phyloP scores from a whole-genome alignment of 2,888 invertebrate genomes.

The Therioaphis trifolii region DNA sequence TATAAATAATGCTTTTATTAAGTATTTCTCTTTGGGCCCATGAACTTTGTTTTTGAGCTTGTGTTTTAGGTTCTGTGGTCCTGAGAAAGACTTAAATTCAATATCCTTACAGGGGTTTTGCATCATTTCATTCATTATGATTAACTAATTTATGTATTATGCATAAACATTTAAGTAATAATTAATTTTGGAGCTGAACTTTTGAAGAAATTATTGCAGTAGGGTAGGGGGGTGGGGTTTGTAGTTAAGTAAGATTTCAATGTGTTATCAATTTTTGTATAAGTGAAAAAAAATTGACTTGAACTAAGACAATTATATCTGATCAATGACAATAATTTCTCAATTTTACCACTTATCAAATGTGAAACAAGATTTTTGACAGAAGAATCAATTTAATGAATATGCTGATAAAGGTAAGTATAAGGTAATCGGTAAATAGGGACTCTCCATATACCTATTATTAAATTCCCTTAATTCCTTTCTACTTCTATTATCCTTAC shows the following conservation, averaged over 20 bases:
- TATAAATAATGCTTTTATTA: no score
- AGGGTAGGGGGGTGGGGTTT: background rate
- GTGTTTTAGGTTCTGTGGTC: conserved; percentile 55
- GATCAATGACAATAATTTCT: background rate
- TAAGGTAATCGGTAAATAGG: conserved; percentile 62
- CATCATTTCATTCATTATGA: background rate
- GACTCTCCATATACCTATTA: conserved; percentile 15
- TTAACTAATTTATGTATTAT: background rate
- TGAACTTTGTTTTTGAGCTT: conserved; percentile 56
- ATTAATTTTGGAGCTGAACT: background rate
- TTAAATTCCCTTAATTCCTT: background rate
- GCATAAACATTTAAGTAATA: background rate
- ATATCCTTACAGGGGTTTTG: conserved; percentile 37
- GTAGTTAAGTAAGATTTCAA: conserved; percentile 8
- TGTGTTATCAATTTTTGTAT: conserved; percentile 31
- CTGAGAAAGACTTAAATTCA: conserved; percentile 32
- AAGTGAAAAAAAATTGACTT: background rate
- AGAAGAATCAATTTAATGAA: background rate
- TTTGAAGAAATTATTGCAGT: background rate
- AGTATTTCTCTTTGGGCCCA: conserved; percentile 60
- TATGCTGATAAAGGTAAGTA: conserved; percentile 45
- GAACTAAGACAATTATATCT: background rate
- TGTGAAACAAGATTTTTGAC: no score
- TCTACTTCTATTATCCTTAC: background rate
- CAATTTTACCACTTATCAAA: background rate